Percentiles rank a stretch among this genome's conserved stretches.
These are phyloP conservation scores for Nemapogon koenigi DNA, from an alignment of 2,888 invertebrate species.

Conservation along the genomic window DNA sequence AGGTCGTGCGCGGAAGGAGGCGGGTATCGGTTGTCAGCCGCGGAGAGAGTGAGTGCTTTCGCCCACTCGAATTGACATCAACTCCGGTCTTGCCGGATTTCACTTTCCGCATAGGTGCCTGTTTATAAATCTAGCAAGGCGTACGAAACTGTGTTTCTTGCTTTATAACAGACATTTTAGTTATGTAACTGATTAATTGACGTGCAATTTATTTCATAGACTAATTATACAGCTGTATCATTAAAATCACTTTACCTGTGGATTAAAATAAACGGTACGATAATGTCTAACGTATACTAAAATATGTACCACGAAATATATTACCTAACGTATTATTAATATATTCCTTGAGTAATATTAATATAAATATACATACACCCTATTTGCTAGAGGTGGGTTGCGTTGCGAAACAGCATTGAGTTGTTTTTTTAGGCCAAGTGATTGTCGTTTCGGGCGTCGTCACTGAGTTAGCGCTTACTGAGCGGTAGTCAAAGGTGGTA, in stretches of 20 bases:
- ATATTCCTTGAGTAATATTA: constrained; percentile 22
- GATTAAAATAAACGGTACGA: too few relatives aligned
- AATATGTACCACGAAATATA: too few relatives aligned
- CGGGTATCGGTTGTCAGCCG: too few relatives aligned
- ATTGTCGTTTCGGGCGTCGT: constrained; percentile 48
- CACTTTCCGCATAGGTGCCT: constrained; percentile 29
- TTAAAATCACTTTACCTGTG: too few relatives aligned
- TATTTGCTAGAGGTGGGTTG: constrained; percentile 28
- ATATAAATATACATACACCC: constrained; percentile 26
- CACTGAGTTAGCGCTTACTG: constrained; percentile 26
- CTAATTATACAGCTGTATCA: too few relatives aligned
- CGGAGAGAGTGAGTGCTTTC: constrained; percentile 35
- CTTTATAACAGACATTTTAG: constrained; percentile 1
- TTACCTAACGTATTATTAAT: too few relatives aligned
- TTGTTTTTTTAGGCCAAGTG: constrained; percentile 51
- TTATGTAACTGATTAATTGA: too few relatives aligned
- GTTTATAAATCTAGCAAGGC: constrained; percentile 5
- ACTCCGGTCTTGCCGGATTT: constrained; percentile 37
- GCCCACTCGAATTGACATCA: constrained; percentile 41
- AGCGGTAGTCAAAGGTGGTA: too few relatives aligned
- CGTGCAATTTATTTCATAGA: too few relatives aligned
- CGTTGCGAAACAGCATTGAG: constrained; percentile 38
- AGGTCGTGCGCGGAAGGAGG: constrained; percentile 6
- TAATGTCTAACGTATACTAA: too few relatives aligned
- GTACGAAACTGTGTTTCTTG: constrained; percentile 9